These are phyloP conservation scores for Caenorhabditis sp. DNA, from an alignment of 2,888 invertebrate genomes.

Conservation along the genomic window DNA sequence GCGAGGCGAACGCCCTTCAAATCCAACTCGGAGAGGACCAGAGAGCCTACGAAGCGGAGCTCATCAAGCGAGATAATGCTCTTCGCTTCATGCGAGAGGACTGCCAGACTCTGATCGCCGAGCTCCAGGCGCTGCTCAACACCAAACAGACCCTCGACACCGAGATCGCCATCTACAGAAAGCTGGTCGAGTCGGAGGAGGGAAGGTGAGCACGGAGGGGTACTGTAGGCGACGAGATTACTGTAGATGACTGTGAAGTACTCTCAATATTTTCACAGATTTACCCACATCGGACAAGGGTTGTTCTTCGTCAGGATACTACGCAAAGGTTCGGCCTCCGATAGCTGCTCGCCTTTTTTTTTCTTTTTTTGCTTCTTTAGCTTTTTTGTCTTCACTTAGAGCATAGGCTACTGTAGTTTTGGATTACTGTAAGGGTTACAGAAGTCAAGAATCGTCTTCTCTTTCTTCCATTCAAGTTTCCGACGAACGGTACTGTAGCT, in stretches of 20 bases:
- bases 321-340: constrained; percentile 29
- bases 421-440: constrained; percentile 14
- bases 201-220: constrained; percentile 76
- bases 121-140: constrained; percentile 80
- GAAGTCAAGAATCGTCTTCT: constrained; percentile 22
- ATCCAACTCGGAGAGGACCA: constrained; percentile 81
- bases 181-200: constrained; percentile 82
- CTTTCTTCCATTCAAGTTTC: constrained; percentile 9
- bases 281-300: constrained; percentile 41
- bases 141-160: constrained; percentile 82
- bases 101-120: constrained; percentile 79
- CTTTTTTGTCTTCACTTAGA: no score
- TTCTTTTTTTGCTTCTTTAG: not conserved
- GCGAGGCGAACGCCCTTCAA: constrained; percentile 77
- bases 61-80: constrained; percentile 77
- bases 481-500: not conserved
- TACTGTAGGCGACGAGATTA: not conserved
- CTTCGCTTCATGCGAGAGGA: constrained; percentile 79
- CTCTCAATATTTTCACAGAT: constrained; percentile 28
- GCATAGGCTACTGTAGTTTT: constrained; percentile 4
- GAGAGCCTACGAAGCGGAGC: constrained; percentile 79
- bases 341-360: not conserved
- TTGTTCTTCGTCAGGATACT: constrained; percentile 23
- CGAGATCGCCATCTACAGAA: constrained; percentile 82
- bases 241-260: not conserved